Conservation (phyloP, 2,888 invertebrate genomes). For the Yponomeuta plumbellus region DNA sequence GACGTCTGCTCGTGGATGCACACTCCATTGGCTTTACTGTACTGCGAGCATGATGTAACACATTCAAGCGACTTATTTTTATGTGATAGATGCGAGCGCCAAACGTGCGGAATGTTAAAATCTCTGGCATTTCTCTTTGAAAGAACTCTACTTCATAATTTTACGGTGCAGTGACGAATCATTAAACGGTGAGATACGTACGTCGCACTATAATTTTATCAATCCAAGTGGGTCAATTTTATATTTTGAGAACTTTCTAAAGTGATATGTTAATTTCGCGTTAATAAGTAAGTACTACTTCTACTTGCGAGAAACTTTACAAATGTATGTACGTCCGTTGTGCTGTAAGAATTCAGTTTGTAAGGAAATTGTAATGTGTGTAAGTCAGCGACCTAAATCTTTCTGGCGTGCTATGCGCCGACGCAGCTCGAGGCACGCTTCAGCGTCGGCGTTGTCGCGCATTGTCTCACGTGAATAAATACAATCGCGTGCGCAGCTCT, state of each 20-base stretch:
- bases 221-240: not conserved
- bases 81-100: not conserved
- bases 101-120: not conserved
- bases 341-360: conserved; percentile 15
- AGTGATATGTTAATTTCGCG: not conserved
- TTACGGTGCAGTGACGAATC: not conserved
- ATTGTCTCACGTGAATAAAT: conserved; percentile 22
- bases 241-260: not conserved
- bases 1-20: conserved; percentile 44
- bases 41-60: conserved; percentile 61
- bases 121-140: not conserved
- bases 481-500: conserved; percentile 9
- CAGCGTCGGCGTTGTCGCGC: conserved; percentile 17
- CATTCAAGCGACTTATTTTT: conserved; percentile 52
- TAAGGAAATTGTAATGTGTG: conserved; percentile 21
- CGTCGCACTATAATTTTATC: not conserved
- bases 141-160: not conserved
- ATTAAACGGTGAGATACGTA: not conserved
- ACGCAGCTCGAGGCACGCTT: conserved; percentile 16
- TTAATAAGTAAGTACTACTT: not conserved
- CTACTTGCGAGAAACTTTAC: not conserved
- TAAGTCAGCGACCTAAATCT: conserved; percentile 24
- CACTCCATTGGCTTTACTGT: conserved; percentile 42
- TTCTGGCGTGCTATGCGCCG: not conserved
- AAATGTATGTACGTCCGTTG: not conserved